Evolutionary conservation across 2,888 invertebrate genomes (phyloP).

Genomic region (Taenaris catops): DNA sequence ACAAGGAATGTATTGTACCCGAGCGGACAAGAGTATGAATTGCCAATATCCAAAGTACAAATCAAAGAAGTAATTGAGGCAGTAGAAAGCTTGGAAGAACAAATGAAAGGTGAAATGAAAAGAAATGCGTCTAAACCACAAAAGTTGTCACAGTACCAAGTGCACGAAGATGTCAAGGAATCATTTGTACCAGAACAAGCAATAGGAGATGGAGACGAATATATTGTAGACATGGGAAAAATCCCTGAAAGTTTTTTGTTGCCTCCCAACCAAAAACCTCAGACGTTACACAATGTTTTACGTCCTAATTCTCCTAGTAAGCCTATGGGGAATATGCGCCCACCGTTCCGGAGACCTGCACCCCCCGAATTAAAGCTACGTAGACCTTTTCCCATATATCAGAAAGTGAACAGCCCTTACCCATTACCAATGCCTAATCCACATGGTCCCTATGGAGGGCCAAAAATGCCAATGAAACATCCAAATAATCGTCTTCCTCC

Average conservation of each 20-base stretch:
- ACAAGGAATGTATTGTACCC: constrained; percentile 38
- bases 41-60: constrained; percentile 62
- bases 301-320: constrained; percentile 49
- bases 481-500: constrained; percentile 37
- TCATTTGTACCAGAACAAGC: constrained; percentile 51
- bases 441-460: constrained; percentile 38
- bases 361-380: constrained; percentile 72
- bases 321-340: constrained; percentile 45
- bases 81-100: constrained; percentile 59
- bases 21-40: constrained; percentile 58
- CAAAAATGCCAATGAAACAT: constrained; percentile 46
- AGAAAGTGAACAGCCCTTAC: constrained; percentile 45
- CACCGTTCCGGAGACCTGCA: constrained; percentile 56
- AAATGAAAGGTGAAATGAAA: constrained; percentile 49
- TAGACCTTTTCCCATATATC: constrained; percentile 47
- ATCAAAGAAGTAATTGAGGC: constrained; percentile 65
- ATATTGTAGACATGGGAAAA: constrained; percentile 47
- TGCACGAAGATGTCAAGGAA: constrained; percentile 55
- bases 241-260: constrained; percentile 50
- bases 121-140: constrained; percentile 36
- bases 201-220: constrained; percentile 57
- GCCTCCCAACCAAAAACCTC: constrained; percentile 57
- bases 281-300: constrained; percentile 66
- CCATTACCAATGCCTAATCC: constrained; percentile 55
- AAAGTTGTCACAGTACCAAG: constrained; percentile 47